Percentiles rank a stretch among this genome's conserved stretches.
phyloP scores from a whole-genome alignment of 2,797 vertebrate genomes.

The Danio aesculapii region DNA sequence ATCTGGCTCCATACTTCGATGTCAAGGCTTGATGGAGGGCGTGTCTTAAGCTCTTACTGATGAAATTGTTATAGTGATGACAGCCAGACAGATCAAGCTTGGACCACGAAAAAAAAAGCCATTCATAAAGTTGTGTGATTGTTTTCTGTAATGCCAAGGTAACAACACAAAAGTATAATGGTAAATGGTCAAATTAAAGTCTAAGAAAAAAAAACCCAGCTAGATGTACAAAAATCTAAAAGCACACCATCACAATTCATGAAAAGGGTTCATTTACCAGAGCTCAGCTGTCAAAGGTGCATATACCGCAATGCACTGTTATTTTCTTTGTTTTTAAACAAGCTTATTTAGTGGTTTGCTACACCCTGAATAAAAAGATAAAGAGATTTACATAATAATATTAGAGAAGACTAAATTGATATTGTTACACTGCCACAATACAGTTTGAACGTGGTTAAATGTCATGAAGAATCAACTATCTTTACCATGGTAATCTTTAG shows the following conservation, averaged over 20 bases:
- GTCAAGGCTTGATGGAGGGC: too few relatives aligned
- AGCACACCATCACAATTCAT: neutral
- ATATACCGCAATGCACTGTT: neutral
- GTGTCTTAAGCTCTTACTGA: too few relatives aligned
- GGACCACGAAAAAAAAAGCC: too few relatives aligned
- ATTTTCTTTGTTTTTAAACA: neutral
- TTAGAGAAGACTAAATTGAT: neutral
- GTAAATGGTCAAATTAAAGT: neutral
- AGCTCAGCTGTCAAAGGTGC: neutral
- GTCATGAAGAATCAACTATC: neutral
- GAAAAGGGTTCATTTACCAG: neutral
- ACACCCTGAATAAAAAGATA: neutral
- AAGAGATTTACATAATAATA: neutral
- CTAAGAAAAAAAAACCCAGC: neutral
- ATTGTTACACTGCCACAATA: neutral
- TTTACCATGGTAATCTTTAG: neutral
- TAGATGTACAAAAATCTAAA: neutral
- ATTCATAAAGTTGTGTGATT: too few relatives aligned
- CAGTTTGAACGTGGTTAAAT: neutral
- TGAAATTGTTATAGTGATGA: too few relatives aligned
- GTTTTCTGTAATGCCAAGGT: neutral
- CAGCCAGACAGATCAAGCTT: too few relatives aligned
- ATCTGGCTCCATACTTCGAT: too few relatives aligned
- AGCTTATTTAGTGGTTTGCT: neutral
- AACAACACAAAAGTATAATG: neutral